Evolutionary conservation across 2,888 invertebrate species (phyloP).

Genomic region (Cheilosia vernalis): DNA sequence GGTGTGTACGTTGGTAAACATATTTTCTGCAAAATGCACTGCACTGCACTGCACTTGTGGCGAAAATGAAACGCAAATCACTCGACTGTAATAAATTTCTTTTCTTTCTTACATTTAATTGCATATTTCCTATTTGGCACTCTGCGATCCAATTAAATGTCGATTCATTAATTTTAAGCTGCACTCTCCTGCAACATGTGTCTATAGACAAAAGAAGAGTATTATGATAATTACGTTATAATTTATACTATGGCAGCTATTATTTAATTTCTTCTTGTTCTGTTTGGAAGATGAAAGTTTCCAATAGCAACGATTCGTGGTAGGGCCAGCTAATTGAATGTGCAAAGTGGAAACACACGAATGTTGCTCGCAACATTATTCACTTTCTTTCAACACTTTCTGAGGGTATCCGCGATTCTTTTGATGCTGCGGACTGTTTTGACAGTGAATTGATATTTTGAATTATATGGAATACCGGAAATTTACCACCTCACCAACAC

Average conservation of each 20-base stretch:
- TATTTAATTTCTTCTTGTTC: background rate
- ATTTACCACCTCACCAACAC: constrained; percentile 23
- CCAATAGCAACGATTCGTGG: background rate
- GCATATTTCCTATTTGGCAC: constrained; percentile 39
- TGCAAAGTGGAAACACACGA: background rate
- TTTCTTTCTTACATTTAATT: constrained; percentile 32
- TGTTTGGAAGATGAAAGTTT: constrained; percentile 24
- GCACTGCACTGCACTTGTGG: constrained; percentile 35
- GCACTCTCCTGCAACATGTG: constrained; percentile 16
- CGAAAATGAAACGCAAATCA: constrained; percentile 56
- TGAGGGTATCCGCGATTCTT: background rate
- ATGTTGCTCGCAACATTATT: constrained; percentile 23
- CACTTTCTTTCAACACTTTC: constrained; percentile 25
- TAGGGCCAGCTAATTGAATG: constrained; percentile 6
- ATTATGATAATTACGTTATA: constrained; percentile 12
- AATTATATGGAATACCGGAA: constrained; percentile 6
- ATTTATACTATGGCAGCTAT: background rate
- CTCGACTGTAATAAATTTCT: constrained; percentile 53
- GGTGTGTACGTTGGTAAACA: constrained; percentile 22
- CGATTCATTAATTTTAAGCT: constrained; percentile 31
- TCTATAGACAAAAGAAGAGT: background rate
- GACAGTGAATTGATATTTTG: background rate
- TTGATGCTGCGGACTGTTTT: background rate
- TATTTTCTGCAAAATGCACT: constrained; percentile 30
- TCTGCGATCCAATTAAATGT: constrained; percentile 17